Conservation (phyloP, 2,113 vertebrate genomes). For the Xenus cinereus region DNA sequence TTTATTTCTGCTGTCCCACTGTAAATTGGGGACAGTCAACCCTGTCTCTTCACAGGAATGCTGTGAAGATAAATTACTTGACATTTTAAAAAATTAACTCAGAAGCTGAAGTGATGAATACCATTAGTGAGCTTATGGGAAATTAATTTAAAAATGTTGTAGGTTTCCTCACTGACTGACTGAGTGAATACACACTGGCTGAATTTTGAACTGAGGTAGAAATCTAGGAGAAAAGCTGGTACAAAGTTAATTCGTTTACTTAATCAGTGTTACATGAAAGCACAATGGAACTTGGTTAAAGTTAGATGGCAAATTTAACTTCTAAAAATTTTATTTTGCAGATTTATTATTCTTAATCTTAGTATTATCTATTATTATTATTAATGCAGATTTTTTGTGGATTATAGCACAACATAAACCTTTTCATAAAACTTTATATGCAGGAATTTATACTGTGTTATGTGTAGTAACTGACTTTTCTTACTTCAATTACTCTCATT, state of each 20-base stretch:
- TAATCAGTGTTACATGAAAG: neutral
- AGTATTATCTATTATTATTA: too few species aligned
- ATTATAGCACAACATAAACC: neutral
- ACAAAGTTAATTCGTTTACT: neutral
- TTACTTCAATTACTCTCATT: neutral
- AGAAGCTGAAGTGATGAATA: neutral
- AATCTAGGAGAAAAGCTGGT: neutral
- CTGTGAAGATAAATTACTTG: neutral
- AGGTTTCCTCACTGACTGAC: neutral
- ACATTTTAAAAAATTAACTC: neutral
- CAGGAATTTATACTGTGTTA: neutral
- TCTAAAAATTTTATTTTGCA: neutral
- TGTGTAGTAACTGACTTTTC: neutral
- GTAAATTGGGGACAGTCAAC: neutral
- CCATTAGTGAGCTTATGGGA: neutral
- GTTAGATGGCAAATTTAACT: neutral
- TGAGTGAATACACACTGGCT: neutral
- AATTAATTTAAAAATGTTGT: neutral
- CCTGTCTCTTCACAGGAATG: neutral
- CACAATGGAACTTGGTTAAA: neutral
- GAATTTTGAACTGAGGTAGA: neutral
- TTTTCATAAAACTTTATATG: neutral
- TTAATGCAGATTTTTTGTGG: neutral
- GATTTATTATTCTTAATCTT: neutral
- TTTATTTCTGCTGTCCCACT: neutral